A percentile compares a stretch with the other conserved stretches of the same genome.
phyloP scores from a whole-genome alignment of 2,797 vertebrate genomes.

The Cephalopachus bancanus region DNA sequence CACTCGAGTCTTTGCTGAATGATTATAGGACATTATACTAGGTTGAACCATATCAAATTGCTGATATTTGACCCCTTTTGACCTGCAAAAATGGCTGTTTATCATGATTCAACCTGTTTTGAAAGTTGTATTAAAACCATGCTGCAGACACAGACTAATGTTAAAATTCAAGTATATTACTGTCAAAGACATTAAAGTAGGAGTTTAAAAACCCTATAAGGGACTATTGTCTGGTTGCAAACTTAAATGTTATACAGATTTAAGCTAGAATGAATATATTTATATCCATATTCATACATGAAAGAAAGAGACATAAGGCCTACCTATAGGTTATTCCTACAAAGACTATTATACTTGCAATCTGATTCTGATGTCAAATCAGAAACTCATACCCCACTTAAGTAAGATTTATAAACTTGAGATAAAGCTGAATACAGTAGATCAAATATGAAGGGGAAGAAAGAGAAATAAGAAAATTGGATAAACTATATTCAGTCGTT shows the following conservation, averaged over 20 bases:
- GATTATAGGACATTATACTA: background rate
- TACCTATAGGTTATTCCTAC: background rate
- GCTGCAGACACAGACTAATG: background rate
- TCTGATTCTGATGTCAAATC: conserved; percentile 36
- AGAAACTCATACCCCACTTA: conserved; percentile 40
- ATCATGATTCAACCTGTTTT: conserved; percentile 50
- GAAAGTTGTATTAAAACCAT: conserved; percentile 8
- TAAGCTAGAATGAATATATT: background rate
- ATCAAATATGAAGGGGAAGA: background rate
- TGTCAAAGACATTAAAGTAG: background rate
- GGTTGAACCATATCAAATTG: conserved; percentile 5
- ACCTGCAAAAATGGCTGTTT: conserved; percentile 33
- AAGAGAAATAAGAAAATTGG: conserved; percentile 39
- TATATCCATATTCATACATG: background rate
- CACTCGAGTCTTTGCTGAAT: background rate
- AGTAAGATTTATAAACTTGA: conserved; percentile 50
- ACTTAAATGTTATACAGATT: background rate
- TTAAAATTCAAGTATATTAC: conserved; percentile 49
- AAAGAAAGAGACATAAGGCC: background rate
- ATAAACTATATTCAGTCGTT: background rate
- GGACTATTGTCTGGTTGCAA: background rate
- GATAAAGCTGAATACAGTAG: conserved; percentile 1
- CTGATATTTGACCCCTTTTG: background rate
- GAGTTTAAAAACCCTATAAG: background rate
- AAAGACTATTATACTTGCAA: conserved; percentile 24